Evolutionary conservation across 1,140 invertebrate genomes (phyloP), one percentile per base, ranked within the genome.

Genomic region (Venturia canescens): DNA sequence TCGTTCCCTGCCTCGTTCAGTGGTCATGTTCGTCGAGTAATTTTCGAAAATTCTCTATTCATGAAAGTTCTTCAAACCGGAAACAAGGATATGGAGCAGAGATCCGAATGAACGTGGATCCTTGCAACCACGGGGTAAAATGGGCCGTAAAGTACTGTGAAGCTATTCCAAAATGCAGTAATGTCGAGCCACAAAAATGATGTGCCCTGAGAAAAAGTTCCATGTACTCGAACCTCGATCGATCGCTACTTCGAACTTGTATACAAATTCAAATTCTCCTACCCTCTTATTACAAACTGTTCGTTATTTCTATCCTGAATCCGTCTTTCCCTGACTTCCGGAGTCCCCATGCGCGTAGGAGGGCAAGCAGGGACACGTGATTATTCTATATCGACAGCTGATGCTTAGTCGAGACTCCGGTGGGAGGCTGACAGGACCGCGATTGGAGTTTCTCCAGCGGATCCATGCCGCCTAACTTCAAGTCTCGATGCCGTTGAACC

Each of bases 371-470:
- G 3, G 57, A 1, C 16, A n/a, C n/a, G 69, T 38, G 71, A 74
- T 74, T 53, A 74, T 74, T 53, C 71, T 53, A 74, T 74, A 74
- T 74, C 71, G 71, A 74, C 71, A 74, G 44, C 71, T 53, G 71
- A 74, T 74, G 38, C n/a, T 34, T 71, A 44, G n/a, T 44, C 69
- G 69, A 44, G 13, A 44, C 31, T 53, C 71, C 44, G 9, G 27
- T 74, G 71, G 71, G 71, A 53, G 4, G 26, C n/a, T 23, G 50
- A 21, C 72, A 26, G 15, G 69, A 48, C 26, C 23, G 5, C 72
- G 50, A 75, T 75, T 53, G 72, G 72, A 75, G 50, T 75, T 57
- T 75, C 27, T 11, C 50, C 27, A 11, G 18, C n/a, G 3, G 23
- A 29, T 13, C 18, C n/a, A 53, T 21, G 50, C 1, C 50, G 2